These are phyloP conservation scores for Nephrotoma appendiculata DNA, from an alignment of 2,888 invertebrate genomes.

Conservation along the genomic window DNA sequence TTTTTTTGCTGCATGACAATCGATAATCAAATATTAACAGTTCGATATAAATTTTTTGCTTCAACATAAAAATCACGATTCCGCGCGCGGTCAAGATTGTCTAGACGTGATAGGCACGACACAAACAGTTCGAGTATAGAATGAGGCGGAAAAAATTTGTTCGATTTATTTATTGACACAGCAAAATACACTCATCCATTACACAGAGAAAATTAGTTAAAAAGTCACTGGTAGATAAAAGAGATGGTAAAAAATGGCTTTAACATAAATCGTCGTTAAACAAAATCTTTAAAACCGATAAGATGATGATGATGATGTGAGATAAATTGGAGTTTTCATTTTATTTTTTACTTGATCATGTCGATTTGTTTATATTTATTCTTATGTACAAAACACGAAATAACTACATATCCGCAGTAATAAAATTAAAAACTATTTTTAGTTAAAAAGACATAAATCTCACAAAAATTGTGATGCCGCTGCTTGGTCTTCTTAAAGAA, in stretches of 20 bases:
- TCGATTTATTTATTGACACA: background rate
- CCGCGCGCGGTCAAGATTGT: background rate
- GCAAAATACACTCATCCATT: background rate
- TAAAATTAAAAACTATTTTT: too few species aligned
- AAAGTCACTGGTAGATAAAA: background rate
- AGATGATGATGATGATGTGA: background rate
- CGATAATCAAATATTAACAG: background rate
- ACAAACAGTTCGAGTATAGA: background rate
- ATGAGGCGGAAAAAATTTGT: background rate
- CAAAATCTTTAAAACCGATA: background rate
- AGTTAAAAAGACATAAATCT: too few species aligned
- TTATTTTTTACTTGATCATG: background rate
- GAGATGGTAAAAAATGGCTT: background rate
- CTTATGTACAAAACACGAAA: too few species aligned
- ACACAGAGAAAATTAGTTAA: background rate
- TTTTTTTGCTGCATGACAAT: background rate
- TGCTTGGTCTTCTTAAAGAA: too few species aligned
- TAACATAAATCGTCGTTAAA: background rate
- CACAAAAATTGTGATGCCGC: too few species aligned
- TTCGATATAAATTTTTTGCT: background rate
- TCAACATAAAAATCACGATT: background rate
- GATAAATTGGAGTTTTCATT: background rate
- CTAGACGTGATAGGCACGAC: background rate
- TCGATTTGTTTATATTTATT: background rate
- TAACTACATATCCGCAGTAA: too few species aligned